Evolutionary conservation across 2,797 vertebrate species (phyloP).

Genomic region (Sternotherus odoratus): DNA sequence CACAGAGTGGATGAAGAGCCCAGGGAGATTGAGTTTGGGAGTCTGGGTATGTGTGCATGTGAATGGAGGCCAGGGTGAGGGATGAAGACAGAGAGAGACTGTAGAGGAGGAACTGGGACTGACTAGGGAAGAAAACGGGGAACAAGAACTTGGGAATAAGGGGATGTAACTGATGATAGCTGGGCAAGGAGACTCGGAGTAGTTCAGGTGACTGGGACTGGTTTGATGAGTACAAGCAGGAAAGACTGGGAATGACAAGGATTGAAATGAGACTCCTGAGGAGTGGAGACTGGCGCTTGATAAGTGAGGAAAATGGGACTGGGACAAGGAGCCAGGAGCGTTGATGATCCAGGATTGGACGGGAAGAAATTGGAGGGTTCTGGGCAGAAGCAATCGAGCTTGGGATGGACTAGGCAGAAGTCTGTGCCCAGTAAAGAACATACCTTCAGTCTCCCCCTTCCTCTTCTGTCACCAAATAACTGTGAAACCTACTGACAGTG

Average conservation of each 20-base stretch:
- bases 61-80: neutral
- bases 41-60: neutral
- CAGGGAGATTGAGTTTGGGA: neutral
- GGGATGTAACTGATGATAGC: neutral
- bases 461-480: neutral
- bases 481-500: neutral
- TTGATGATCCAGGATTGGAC: neutral
- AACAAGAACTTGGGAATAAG: neutral
- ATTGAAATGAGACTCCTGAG: neutral
- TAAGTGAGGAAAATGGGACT: neutral
- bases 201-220: neutral
- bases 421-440: neutral
- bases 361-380: neutral
- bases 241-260: neutral
- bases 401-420: neutral
- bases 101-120: neutral
- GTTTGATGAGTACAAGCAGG: neutral
- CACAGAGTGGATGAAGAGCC: neutral
- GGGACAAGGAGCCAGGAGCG: neutral
- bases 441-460: neutral
- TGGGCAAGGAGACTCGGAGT: neutral
- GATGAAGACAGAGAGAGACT: no score
- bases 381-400: neutral
- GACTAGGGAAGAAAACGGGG: neutral
- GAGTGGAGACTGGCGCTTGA: neutral